Evolutionary conservation across 2,113 vertebrate species (phyloP).

Genomic region (Nothobranchius furzeri): DNA sequence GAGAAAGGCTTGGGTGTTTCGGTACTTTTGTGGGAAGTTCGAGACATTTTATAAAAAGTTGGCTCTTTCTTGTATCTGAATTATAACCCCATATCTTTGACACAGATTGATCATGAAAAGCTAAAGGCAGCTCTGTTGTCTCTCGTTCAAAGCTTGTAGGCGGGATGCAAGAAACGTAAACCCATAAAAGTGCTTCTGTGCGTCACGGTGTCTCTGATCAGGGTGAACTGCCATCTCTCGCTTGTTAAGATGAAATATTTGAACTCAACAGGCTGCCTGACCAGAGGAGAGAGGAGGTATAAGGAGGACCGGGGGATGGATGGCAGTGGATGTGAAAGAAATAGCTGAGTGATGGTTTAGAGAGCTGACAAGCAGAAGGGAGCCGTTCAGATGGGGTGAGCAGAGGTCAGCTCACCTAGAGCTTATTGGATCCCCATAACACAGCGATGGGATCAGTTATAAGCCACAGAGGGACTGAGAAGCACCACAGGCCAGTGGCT

Average conservation of each 20-base stretch:
- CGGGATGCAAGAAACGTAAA: constrained; percentile 2
- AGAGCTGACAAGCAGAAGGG: constrained; percentile 64
- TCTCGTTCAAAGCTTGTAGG: constrained; percentile 17
- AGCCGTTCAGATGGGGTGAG: constrained; percentile 32
- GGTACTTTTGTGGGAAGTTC: background rate
- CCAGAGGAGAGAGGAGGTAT: constrained; percentile 35
- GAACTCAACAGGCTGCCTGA: constrained; percentile 40
- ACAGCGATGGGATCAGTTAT: constrained; percentile 74
- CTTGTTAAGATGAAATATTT: constrained; percentile 38
- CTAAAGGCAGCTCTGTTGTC: constrained; percentile 2
- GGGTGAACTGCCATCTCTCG: constrained; percentile 49
- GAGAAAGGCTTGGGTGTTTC: constrained; percentile 8
- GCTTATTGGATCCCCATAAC: constrained; percentile 50
- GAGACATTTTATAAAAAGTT: background rate
- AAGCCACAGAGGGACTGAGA: constrained; percentile 50
- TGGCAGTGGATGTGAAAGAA: constrained; percentile 47
- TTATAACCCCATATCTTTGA: constrained; percentile 51
- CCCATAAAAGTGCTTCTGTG: constrained; percentile 27
- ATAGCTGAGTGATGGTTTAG: constrained; percentile 56
- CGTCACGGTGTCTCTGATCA: constrained; percentile 32
- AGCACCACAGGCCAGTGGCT: constrained; percentile 58
- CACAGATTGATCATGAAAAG: constrained; percentile 17
- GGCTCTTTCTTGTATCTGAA: constrained; percentile 8
- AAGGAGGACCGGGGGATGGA: constrained; percentile 30
- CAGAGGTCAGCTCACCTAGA: constrained; percentile 68